These are phyloP conservation scores for Hemicrepidius hirtus DNA, from an alignment of 2,888 invertebrate genomes.

Conservation along the genomic window DNA sequence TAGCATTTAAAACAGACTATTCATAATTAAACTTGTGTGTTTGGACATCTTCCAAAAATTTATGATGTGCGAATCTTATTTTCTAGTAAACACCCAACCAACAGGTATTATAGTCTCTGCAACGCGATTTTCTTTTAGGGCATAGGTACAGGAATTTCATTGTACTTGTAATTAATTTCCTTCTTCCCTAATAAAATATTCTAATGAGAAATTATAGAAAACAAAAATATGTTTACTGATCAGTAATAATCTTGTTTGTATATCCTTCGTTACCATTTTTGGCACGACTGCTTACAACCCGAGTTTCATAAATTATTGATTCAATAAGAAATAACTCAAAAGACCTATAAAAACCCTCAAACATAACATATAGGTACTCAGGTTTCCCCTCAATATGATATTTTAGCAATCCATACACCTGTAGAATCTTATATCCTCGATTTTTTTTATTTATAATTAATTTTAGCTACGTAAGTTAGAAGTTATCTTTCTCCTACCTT, in stretches of 20 bases:
- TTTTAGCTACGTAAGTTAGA: conserved; percentile 14
- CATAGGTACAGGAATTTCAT: too few species aligned
- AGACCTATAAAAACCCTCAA: conserved; percentile 67
- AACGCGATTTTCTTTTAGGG: too few species aligned
- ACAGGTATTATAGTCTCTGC: too few species aligned
- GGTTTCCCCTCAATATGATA: conserved; percentile 69
- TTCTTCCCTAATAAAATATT: too few species aligned
- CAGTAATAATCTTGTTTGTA: conserved; percentile 8
- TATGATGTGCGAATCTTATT: too few species aligned
- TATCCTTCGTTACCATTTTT: conserved; percentile 8
- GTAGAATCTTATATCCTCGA: conserved; percentile 64
- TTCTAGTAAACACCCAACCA: too few species aligned
- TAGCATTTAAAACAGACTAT: too few species aligned
- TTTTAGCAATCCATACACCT: conserved; percentile 69
- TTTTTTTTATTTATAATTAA: conserved; percentile 29
- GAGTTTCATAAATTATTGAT: conserved; percentile 57
- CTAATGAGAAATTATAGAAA: too few species aligned
- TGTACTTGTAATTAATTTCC: too few species aligned
- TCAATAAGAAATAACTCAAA: conserved; percentile 68
- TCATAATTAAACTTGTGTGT: too few species aligned
- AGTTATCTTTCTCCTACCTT: conserved; percentile 3
- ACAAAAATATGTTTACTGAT: conserved; percentile 8
- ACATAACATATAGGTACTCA: conserved; percentile 69
- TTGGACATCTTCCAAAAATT: too few species aligned
- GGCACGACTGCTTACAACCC: conserved; percentile 36